phyloP scores from a whole-genome alignment of 2,797 vertebrate species.

The Botia kubotai region DNA sequence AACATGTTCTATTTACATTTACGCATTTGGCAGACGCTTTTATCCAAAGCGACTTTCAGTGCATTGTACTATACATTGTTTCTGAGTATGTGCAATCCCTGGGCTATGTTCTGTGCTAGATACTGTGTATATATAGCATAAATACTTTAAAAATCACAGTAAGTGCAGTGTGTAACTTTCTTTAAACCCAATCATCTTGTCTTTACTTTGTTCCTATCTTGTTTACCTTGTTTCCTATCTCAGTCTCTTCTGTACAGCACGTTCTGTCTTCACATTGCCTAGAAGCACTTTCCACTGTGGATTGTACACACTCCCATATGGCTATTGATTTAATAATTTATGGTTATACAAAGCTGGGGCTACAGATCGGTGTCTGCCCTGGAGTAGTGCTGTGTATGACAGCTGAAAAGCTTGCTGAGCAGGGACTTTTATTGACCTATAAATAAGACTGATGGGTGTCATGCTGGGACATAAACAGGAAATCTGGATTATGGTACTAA shows the following conservation, averaged over 20 bases:
- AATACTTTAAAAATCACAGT: not conserved
- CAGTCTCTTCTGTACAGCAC: conserved; percentile 24
- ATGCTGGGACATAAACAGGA: conserved; percentile 31
- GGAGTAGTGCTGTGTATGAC: conserved; percentile 13
- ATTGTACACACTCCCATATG: conserved; percentile 63
- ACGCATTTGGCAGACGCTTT: no score
- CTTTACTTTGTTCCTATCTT: not conserved
- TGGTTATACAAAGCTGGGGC: conserved; percentile 62
- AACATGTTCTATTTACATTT: not conserved
- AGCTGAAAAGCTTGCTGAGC: conserved; percentile 24
- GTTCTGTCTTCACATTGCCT: not conserved
- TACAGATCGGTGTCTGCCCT: conserved; percentile 51
- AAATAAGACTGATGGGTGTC: conserved; percentile 38
- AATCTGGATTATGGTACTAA: not conserved
- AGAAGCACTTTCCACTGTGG: conserved; percentile 7
- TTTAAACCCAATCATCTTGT: not conserved
- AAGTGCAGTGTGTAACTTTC: no score
- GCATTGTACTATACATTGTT: no score
- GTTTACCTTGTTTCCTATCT: not conserved
- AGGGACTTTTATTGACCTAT: conserved; percentile 27
- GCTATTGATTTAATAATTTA: conserved; percentile 75
- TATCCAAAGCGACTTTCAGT: no score
- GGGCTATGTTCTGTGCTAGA: no score
- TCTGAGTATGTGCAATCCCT: no score
- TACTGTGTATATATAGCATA: not conserved